Conservation (phyloP, 2,113 vertebrate genomes). For the Phyllostomus hastatus region DNA sequence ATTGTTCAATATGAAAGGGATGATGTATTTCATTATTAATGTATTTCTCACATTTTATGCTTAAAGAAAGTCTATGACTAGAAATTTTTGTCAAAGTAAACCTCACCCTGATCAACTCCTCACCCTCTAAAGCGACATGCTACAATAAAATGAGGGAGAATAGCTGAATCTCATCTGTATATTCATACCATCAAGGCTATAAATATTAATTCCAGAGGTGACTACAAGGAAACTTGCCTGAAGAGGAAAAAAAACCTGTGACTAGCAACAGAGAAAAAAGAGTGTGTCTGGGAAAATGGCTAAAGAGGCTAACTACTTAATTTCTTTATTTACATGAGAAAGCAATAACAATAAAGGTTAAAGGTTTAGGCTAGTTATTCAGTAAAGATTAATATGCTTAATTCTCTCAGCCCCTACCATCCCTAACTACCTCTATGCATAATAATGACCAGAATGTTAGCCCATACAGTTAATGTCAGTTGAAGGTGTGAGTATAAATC, state of each 20-base stretch:
- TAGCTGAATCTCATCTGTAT: not conserved
- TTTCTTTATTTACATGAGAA: not conserved
- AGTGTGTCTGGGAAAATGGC: not conserved
- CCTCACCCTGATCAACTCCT: not conserved
- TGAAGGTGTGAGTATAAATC: not conserved
- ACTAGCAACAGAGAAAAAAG: not conserved
- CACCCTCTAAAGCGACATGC: not conserved
- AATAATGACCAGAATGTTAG: not conserved
- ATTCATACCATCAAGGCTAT: not conserved
- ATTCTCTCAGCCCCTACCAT: not conserved
- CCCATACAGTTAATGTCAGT: not conserved
- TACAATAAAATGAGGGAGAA: slow-evolving; percentile 34
- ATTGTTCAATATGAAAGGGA: not conserved
- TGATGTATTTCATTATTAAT: slow-evolving; percentile 32
- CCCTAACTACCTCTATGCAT: not conserved
- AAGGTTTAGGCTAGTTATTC: not conserved
- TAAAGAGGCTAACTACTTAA: not conserved
- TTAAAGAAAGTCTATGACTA: slow-evolving; percentile 20
- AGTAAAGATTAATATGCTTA: not conserved
- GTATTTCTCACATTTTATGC: not conserved
- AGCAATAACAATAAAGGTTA: not conserved
- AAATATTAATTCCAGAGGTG: slow-evolving; percentile 37
- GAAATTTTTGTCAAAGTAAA: not conserved
- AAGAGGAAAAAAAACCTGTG: not conserved
- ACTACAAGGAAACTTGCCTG: not conserved